A percentile compares a stretch with the other conserved stretches of the same genome.
Evolutionary conservation across 2,797 vertebrate genomes (phyloP).

Genomic region (Sparus aurata): DNA sequence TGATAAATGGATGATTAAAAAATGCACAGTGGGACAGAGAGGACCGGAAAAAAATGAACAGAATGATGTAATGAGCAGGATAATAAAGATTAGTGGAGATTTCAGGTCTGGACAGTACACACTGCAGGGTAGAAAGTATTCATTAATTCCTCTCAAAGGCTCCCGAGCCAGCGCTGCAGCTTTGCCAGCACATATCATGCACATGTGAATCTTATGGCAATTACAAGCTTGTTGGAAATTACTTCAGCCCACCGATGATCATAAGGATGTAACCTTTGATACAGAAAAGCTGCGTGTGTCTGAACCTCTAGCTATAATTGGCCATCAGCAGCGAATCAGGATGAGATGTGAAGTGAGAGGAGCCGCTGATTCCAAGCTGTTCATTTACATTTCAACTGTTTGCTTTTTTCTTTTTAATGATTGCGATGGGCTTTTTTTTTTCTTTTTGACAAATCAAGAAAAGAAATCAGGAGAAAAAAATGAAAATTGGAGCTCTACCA

Average conservation of each 20-base stretch:
- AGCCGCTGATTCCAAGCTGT: not conserved
- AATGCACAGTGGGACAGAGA: conserved; percentile 32
- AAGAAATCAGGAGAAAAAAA: not conserved
- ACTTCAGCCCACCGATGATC: not conserved
- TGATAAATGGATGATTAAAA: conserved; percentile 35
- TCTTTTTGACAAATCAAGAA: not conserved
- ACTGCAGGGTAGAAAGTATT: conserved; percentile 13
- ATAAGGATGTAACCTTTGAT: conserved; percentile 1
- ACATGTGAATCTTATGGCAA: conserved; percentile 5
- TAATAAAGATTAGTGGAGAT: conserved; percentile 48
- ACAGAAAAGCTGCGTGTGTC: not conserved
- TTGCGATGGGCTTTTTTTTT: not conserved
- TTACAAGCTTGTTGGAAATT: conserved; percentile 28
- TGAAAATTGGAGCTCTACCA: not conserved
- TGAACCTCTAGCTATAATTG: conserved; percentile 3
- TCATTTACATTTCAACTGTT: conserved; percentile 1
- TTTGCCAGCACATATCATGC: not conserved
- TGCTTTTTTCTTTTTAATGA: not conserved
- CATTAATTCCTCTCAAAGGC: conserved; percentile 8
- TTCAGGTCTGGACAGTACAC: conserved; percentile 21
- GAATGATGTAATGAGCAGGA: conserved; percentile 37
- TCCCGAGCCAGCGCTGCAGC: conserved; percentile 3
- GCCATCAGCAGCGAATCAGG: not conserved
- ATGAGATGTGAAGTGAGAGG: not conserved
- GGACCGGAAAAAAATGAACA: conserved; percentile 13